Evolutionary conservation across 2,888 invertebrate species (phyloP), one percentile per base, ranked within the genome.

Genomic region (Lycia hirtaria): DNA sequence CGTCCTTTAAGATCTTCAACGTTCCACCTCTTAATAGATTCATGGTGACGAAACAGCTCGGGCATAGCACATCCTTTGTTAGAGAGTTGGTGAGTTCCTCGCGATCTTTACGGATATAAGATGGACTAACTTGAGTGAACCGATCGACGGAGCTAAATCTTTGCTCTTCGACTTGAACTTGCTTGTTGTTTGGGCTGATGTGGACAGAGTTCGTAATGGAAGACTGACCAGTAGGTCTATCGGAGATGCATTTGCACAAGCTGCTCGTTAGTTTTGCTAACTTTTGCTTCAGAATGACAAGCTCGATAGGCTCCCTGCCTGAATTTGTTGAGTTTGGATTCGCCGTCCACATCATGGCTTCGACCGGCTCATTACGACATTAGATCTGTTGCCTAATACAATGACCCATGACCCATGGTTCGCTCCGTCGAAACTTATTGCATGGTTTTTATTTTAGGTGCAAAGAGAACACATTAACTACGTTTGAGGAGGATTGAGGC

Each of bases 1-100:
- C 81, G 45, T 88, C 88, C 76, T 87, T 87, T 14, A 81, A 65
- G 38, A 82, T 51, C 64, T 65, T 82, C 1, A 71, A 57, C 1
- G 64, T 44, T 28, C 68, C 71, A 9, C 68, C 67, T 20, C 73
- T 69, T 38, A 84, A 56, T 14, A 82, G 49, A 56, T 69, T 78
- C 51, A 79, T 62, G 7, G 79, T 76, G 44, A 80, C 57, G 26
- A 71, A 75, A 56, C 86, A 87, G 9, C 76, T 76, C 1, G 85
- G 80, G 47, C 85, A 87, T 5, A 74, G 62, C 1, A 62, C 44
- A 48, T 75, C 67, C 35, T 71, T 75, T 0, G 51, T 48, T 3
- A 64, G 33, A 10, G 47, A 55, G 41, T 52, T 48, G 17, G 56
- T n/a, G 20, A 61, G 56, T n/a, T 48, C 40, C 10, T 55, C 37